A percentile compares a stretch with the other conserved stretches of the same genome.
Evolutionary conservation across 2,797 vertebrate genomes (phyloP).

Genomic region (Chiroxiphia lanceolata): DNA sequence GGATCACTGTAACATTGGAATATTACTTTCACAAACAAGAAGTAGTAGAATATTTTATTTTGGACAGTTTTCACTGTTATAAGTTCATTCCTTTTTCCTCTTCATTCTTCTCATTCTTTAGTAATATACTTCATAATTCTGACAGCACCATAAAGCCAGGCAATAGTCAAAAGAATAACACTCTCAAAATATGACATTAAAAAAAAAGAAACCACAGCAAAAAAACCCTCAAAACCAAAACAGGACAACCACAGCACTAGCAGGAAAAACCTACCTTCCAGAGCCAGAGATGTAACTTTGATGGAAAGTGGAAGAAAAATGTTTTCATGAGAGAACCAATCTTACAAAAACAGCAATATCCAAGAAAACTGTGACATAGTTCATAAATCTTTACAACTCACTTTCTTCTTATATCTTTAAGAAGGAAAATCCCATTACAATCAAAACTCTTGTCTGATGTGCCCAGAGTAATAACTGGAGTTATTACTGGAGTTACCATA

Average conservation of each 20-base stretch:
- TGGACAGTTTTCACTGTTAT: not conserved
- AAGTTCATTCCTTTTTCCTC: not conserved
- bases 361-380: constrained; percentile 18
- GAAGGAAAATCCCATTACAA: constrained; percentile 27
- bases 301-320: constrained; percentile 50
- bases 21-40: not conserved
- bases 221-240: not conserved
- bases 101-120: not conserved
- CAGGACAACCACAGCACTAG: not conserved
- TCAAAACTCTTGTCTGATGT: not conserved
- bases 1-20: not conserved
- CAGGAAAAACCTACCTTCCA: not conserved
- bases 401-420: not conserved
- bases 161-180: not conserved
- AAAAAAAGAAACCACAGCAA: not conserved
- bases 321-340: constrained; percentile 61
- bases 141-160: not conserved
- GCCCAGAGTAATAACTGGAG: not conserved
- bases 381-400: constrained; percentile 56
- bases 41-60: not conserved
- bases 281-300: constrained; percentile 18
- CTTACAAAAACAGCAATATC: constrained; percentile 9
- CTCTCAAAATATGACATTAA: not conserved
- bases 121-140: not conserved
- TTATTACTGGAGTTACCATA: not conserved